Base-by-base conservation (phyloP, 2,888 invertebrate genomes). In the Matsumyia berberina region DNA sequence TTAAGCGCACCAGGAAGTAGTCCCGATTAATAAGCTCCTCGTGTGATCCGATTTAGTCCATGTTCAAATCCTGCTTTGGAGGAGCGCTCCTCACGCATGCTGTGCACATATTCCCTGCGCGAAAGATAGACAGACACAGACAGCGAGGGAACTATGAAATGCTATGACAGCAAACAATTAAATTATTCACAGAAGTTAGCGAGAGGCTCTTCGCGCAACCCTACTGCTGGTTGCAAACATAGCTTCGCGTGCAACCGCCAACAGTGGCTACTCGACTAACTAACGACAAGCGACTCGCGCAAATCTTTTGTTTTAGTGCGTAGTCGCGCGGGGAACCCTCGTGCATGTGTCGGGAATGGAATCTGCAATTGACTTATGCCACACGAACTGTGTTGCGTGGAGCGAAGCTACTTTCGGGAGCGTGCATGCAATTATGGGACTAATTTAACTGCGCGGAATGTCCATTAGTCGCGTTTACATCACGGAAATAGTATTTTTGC, bases 341-440 rank as follows among this genome's bases (percentile, higher is more conserved):
- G 19, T 69, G 42, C 79, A 58, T 64, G 37, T 53, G 46, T 33
- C 39, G 58, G 51, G 53, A 58, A 74, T 70, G 80, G 60, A 79
- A 85, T 80, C 74, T 70, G 33, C 83, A 85, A 69, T 66, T 66
- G 80, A 85, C 80, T 85, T 76, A 74, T 70, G 80, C 80, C 85
- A 85, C 80, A 85, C 85, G 85, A 80, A 69, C 70, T 76, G 64
- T 49, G 74, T 80, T 80, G 85, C 85, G 74, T 85, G 66, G 58
- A 74, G 64, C 57, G 58, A 39, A 44, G 64, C 79, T 78, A 46
- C 74, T 85, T 62, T 79, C 46, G 57, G 80, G 74, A 85, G 74
- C 85, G 74, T 80, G 85, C 80, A 85, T 76, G 80, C 85, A 85
- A 80, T 85, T 85, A 85, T 85, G 80, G 39, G 79, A 79, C 85